Conservation (phyloP, 2,888 invertebrate genomes). For the Troilus luridus region DNA sequence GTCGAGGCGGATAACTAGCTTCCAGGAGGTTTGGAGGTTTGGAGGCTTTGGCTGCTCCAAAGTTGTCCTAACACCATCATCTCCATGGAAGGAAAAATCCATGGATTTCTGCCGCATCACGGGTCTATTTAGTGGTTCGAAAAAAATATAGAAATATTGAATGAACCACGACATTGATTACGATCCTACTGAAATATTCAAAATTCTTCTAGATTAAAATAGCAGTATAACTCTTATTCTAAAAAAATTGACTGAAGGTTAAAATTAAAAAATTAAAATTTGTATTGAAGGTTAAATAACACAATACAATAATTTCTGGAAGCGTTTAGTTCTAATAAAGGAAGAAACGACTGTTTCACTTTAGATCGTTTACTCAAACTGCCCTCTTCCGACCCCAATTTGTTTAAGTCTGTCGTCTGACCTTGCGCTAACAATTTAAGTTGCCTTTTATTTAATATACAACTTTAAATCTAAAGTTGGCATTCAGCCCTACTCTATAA, state of each 20-base stretch:
- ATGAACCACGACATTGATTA: too few species aligned
- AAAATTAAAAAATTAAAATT: not conserved
- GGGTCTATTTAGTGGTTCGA: too few species aligned
- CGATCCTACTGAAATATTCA: too few species aligned
- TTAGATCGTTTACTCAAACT: not conserved
- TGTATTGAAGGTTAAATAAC: not conserved
- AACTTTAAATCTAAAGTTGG: not conserved
- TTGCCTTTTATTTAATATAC: not conserved
- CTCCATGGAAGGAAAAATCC: not conserved
- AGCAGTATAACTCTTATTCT: too few species aligned
- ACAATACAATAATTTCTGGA: not conserved
- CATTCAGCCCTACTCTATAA: too few species aligned
- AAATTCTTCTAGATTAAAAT: too few species aligned
- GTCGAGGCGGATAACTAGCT: not conserved
- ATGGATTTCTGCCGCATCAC: not conserved
- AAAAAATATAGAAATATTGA: too few species aligned
- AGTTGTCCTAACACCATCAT: not conserved
- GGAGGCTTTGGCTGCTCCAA: not conserved
- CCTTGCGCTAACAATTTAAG: not conserved
- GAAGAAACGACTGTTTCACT: not conserved
- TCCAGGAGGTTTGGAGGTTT: not conserved
- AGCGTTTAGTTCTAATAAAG: not conserved
- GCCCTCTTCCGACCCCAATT: conserved; percentile 19
- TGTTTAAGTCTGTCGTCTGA: not conserved
- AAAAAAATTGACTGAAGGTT: too few species aligned